Base-by-base conservation (phyloP, 2,113 vertebrate genomes). In the Sander lucioperca region DNA sequence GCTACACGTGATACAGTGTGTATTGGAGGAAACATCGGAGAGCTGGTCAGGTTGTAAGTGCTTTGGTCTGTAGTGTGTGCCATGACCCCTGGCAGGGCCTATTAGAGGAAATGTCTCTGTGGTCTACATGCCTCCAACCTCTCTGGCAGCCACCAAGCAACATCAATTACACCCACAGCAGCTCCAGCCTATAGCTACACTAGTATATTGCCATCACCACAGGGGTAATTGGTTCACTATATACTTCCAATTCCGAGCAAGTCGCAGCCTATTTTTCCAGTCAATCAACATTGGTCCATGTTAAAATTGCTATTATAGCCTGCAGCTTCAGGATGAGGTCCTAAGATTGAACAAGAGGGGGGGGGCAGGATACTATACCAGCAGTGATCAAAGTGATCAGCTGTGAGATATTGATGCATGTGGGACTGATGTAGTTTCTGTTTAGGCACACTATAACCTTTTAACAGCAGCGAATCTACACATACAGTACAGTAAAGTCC, bases 151-250 rank as follows among this genome's bases (percentile, higher is more conserved):
- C 89, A 89, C 88, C 58, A 15, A 86, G 91, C 93, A 91, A 91
- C 93, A 94, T 94, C 93, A 94, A 93, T 94, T 94, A 92, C 89
- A 84, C 80, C 90, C 90, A 82, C 80, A 79, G 79, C 83, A 83
- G 70, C 82, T 80, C 75, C 87, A 61, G 84, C 88, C 90, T 92
- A 89, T 89, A 91, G 89, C 93, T 84, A 86, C 89, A 75, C 84
- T 74, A 66, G 65, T 93, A 87, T 89, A 92, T 94, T 91, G 90
- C 90, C 92, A 91, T 94, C 89, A 91, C 93, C 90, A 76, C 78
- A 62, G 82, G 93, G 93, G 92, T 95, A 94, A 94, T 95, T 94
- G 94, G 88, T 92, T 89, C 79, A 69, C 88, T 91, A 90, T 93
- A 91, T 86, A 91, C 89, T 92, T 86, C 83, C 91, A 91, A 93